phyloP scores from a whole-genome alignment of 2,888 invertebrate species.

The Cryptocheilus praepositus region DNA sequence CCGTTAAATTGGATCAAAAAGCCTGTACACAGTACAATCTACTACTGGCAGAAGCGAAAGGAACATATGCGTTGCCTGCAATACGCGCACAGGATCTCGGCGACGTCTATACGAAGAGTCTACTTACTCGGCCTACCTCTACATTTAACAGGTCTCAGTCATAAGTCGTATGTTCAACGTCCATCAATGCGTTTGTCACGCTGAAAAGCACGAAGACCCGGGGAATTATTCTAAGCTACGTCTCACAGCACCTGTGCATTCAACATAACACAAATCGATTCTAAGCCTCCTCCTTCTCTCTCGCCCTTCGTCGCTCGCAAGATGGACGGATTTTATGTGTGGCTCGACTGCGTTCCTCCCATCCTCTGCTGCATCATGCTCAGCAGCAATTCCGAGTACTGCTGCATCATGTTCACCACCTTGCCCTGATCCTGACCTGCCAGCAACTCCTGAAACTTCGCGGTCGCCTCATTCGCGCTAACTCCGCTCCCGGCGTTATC shows the following conservation, averaged over 20 bases:
- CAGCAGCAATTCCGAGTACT: slow-evolving; percentile 79
- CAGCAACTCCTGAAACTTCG: slow-evolving; percentile 76
- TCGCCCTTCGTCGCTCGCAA: slow-evolving; percentile 2
- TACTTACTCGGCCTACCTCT: too few relatives aligned
- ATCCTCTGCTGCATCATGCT: slow-evolving; percentile 80
- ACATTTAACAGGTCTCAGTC: too few relatives aligned
- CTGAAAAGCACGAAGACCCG: too few relatives aligned
- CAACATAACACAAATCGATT: too few relatives aligned
- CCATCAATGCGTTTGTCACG: too few relatives aligned
- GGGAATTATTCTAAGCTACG: too few relatives aligned
- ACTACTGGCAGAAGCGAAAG: slow-evolving; percentile 20
- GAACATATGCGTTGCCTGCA: slow-evolving; percentile 21
- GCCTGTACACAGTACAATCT: slow-evolving; percentile 7
- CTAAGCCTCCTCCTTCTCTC: slow-evolving; percentile 7
- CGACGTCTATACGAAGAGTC: slow-evolving; percentile 10
- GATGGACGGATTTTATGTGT: slow-evolving; percentile 63
- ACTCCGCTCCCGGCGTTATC: slow-evolving; percentile 32
- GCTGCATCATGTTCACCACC: slow-evolving; percentile 79
- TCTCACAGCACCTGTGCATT: too few relatives aligned
- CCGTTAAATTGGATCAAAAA: slow-evolving; percentile 11
- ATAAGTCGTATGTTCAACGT: too few relatives aligned
- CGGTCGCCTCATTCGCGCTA: slow-evolving; percentile 75
- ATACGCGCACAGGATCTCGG: slow-evolving; percentile 19
- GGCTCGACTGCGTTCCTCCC: slow-evolving; percentile 66
- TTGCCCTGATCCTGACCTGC: slow-evolving; percentile 75